Conservation (phyloP, 2,797 vertebrate genomes). For the Dallia pectoralis region DNA sequence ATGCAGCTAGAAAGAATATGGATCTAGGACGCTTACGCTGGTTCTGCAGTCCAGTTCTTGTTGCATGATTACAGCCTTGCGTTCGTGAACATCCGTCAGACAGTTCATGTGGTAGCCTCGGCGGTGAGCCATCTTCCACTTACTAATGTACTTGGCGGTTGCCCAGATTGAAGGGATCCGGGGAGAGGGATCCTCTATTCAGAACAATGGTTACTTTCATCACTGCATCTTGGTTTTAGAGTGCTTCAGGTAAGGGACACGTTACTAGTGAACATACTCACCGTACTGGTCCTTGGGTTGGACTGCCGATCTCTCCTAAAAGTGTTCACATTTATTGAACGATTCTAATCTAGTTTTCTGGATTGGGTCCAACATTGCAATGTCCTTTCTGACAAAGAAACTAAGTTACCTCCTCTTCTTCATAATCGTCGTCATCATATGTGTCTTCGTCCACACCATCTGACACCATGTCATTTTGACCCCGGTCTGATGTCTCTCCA, state of each 20-base stretch:
- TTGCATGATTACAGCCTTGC: slow-evolving; percentile 4
- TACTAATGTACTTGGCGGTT: slow-evolving; percentile 3
- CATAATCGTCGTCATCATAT: slow-evolving; percentile 2
- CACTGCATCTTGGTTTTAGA: neutral
- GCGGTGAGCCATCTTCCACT: slow-evolving; percentile 13
- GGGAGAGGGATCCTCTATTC: neutral
- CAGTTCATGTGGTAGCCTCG: slow-evolving; percentile 10
- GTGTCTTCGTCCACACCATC: neutral
- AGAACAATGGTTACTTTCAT: neutral
- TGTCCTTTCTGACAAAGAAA: neutral
- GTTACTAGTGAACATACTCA: neutral
- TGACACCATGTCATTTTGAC: neutral
- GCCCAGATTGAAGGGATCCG: neutral
- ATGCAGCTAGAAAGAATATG: neutral
- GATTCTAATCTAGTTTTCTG: neutral
- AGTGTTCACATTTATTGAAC: neutral
- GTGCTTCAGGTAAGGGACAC: neutral
- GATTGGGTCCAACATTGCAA: neutral
- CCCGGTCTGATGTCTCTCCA: neutral
- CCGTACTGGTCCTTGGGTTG: neutral
- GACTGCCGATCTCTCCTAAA: neutral
- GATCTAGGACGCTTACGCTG: neutral
- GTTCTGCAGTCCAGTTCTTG: slow-evolving; percentile 13
- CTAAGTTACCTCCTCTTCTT: slow-evolving; percentile 1
- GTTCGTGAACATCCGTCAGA: neutral